Base-by-base conservation (phyloP, 2,113 vertebrate genomes). In the Sturnus vulgaris region DNA sequence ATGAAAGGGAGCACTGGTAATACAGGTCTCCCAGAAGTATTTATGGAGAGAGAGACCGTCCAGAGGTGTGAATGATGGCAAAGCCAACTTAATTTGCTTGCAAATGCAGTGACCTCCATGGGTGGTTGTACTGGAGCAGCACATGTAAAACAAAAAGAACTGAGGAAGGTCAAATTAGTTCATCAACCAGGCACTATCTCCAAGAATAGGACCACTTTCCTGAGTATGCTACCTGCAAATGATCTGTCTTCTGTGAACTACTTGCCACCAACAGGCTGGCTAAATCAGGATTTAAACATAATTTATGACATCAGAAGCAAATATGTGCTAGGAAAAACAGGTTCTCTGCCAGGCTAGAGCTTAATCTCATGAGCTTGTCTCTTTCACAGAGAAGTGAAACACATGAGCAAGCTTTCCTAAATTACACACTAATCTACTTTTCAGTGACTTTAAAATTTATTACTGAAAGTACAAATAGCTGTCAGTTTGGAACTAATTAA, bases 401-500 rank as follows among this genome's bases (percentile, higher is more conserved):
- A 88, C 85, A 82, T 64, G 52, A 94, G 60, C 63, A 90, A 88
- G 75, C 42, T 91, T 86, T 94, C 71, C 71, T 72, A 95, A 96
- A 93, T 95, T 93, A 82, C 76, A 78, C 76, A 63, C 78, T 90
- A 80, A 95, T 93, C 90, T 94, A 88, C 85, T 94, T 96, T 90
- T 63, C 85, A 93, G 76, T 75, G 90, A 83, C 93, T 95, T 61
- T 90, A 71, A 83, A 93, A 88, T 92, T 93, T 96, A 86, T 91
- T 85, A 68, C 55, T 86, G 63, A 52, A 88, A 66, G 59, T 71
- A 90, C 90, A 93, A 96, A 90, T 91, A 88, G 59, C 85, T 94
- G 90, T 88, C 91, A 91, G 78, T 66, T 95, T 64, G 93, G 50
- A 91, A 91, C 85, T 93, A 96, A 94, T 94, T 95, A 94, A 95